Evolutionary conservation across 2,797 vertebrate species (phyloP).

Genomic region (Sebastes minor): DNA sequence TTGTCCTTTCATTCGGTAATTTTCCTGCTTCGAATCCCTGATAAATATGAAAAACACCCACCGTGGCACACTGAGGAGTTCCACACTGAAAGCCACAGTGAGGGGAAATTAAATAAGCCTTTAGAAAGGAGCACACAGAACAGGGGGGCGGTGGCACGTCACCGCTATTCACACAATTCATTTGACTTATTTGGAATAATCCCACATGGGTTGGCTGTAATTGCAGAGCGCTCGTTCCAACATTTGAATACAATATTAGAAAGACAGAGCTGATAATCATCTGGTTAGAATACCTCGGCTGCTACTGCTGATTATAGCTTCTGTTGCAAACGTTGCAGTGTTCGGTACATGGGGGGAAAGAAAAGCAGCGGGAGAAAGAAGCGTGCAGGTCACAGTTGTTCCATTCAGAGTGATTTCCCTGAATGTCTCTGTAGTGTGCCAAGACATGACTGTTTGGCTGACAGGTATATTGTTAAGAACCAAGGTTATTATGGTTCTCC

Average conservation of each 20-base stretch:
- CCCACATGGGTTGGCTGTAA: conserved; percentile 11
- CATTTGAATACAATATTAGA: conserved; percentile 31
- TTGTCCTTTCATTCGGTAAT: conserved; percentile 7
- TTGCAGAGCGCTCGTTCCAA: conserved; percentile 15
- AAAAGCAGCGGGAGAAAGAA: conserved; percentile 3
- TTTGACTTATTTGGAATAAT: conserved; percentile 22
- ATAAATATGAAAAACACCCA: conserved; percentile 16
- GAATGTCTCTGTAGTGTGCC: background rate
- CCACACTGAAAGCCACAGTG: background rate
- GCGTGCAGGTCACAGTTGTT: background rate
- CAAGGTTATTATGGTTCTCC: background rate
- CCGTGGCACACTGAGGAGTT: background rate
- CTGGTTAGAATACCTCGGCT: background rate
- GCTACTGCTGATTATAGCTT: conserved; percentile 16
- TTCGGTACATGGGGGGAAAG: background rate
- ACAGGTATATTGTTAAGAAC: background rate
- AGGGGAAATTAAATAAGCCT: conserved; percentile 15
- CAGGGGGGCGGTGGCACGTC: background rate
- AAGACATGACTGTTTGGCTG: background rate
- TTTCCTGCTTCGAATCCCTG: background rate
- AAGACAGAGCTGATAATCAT: conserved; percentile 35
- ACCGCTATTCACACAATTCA: conserved; percentile 1
- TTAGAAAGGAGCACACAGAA: background rate
- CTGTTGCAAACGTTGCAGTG: background rate
- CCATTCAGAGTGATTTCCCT: background rate